Conservation (phyloP, 2,888 invertebrate genomes). For the Caenorhabditis auriculariae region DNA sequence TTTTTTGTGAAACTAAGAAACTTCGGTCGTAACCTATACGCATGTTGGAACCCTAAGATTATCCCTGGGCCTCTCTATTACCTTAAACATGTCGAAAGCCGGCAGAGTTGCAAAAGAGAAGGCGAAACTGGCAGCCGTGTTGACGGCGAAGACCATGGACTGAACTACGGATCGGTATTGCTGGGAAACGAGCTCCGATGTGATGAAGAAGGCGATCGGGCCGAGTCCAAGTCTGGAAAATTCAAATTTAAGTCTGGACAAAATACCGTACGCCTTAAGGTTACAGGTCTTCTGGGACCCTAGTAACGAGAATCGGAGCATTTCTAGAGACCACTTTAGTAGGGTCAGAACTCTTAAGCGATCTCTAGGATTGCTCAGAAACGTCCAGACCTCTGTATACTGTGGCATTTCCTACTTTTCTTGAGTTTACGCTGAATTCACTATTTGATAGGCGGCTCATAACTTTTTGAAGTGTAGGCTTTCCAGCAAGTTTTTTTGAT, state of each 20-base stretch:
- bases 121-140: slow-evolving; percentile 39
- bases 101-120: slow-evolving; percentile 45
- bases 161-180: slow-evolving; percentile 48
- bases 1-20: too few relatives aligned
- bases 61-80: neutral
- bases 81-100: slow-evolving; percentile 5
- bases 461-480: too few relatives aligned
- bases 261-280: neutral
- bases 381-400: too few relatives aligned
- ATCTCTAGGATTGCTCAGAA: too few relatives aligned
- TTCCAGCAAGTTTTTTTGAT: too few relatives aligned
- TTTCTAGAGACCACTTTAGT: too few relatives aligned
- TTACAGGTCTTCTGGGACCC: neutral
- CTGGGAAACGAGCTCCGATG: slow-evolving; percentile 44
- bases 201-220: slow-evolving; percentile 51
- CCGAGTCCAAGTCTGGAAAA: slow-evolving; percentile 39
- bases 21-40: neutral
- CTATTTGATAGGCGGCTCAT: too few relatives aligned
- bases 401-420: too few relatives aligned
- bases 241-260: neutral
- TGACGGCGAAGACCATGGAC: slow-evolving; percentile 44
- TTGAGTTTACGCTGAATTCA: too few relatives aligned
- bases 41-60: too few relatives aligned
- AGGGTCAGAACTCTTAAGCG: too few relatives aligned
- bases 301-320: neutral